These are phyloP conservation scores for Eptatretus atami DNA, from an alignment of 2,797 vertebrate genomes.

Conservation along the genomic window DNA sequence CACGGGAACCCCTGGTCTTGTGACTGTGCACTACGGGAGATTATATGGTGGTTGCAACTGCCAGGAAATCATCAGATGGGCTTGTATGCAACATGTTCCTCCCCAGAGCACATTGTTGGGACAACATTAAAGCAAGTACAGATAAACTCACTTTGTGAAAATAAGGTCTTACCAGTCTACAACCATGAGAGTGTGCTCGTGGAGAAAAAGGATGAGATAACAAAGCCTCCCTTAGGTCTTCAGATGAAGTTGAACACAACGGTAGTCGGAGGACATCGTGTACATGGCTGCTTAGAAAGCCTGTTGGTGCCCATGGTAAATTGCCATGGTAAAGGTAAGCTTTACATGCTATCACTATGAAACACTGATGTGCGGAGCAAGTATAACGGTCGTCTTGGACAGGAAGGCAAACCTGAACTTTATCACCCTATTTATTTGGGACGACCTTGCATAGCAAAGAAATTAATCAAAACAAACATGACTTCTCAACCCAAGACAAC, in stretches of 20 bases:
- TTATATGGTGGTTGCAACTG: slow-evolving; percentile 46
- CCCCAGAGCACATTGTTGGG: slow-evolving; percentile 24
- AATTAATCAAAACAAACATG: no score
- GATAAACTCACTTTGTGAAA: slow-evolving; percentile 25
- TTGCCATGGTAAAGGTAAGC: slow-evolving; percentile 2
- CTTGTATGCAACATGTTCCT: slow-evolving; percentile 45
- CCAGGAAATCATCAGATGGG: slow-evolving; percentile 59
- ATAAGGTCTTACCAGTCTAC: slow-evolving; percentile 10
- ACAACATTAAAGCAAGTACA: slow-evolving; percentile 39
- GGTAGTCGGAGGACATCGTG: background rate
- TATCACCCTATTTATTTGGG: no score
- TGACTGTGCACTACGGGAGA: slow-evolving; percentile 38
- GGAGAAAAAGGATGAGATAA: slow-evolving; percentile 12
- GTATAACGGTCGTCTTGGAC: no score
- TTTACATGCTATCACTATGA: no score
- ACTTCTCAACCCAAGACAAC: no score
- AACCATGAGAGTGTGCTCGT: no score
- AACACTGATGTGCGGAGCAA: background rate
- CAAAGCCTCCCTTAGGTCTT: background rate
- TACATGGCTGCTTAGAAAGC: background rate
- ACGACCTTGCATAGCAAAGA: no score
- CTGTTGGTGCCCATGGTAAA: background rate
- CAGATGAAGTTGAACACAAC: background rate
- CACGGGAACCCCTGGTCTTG: slow-evolving; percentile 88
- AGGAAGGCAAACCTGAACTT: no score